Evolutionary conservation across 2,888 invertebrate genomes (phyloP).

Genomic region (Drosophila macrothrix): DNA sequence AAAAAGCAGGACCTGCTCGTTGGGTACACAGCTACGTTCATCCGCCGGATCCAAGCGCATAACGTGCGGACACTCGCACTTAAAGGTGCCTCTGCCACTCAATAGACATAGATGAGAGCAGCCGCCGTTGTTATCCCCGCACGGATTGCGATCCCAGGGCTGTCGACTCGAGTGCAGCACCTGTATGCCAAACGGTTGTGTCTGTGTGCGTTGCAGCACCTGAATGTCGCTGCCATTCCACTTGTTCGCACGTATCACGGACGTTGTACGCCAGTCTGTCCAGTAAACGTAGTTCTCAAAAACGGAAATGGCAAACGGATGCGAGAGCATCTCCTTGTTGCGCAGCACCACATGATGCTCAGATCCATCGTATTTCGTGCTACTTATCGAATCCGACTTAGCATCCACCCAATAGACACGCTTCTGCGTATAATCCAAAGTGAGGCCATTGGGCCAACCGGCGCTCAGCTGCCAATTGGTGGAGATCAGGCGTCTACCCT

Average conservation of each 20-base stretch:
- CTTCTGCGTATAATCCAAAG: conserved; percentile 90
- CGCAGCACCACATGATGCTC: conserved; percentile 88
- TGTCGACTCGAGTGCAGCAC: conserved; percentile 92
- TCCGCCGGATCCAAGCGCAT: conserved; percentile 90
- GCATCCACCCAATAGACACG: conserved; percentile 95
- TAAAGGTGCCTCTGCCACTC: conserved; percentile 87
- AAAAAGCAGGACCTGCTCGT: conserved; percentile 92
- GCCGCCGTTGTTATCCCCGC: conserved; percentile 89
- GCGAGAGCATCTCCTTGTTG: conserved; percentile 91
- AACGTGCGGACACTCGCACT: conserved; percentile 94
- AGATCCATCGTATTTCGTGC: conserved; percentile 91
- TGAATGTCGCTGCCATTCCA: conserved; percentile 92
- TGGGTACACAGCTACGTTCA: conserved; percentile 87
- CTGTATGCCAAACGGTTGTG: conserved; percentile 96
- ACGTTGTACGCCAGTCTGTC: conserved; percentile 97
- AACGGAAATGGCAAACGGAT: conserved; percentile 95
- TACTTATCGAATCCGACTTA: conserved; percentile 94
- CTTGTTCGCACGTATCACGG: conserved; percentile 94
- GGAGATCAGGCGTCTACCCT: conserved; percentile 87
- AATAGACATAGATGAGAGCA: conserved; percentile 94
- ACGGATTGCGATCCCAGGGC: conserved; percentile 88
- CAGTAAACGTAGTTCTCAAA: conserved; percentile 95
- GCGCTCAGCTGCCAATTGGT: conserved; percentile 85
- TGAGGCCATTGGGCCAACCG: conserved; percentile 94
- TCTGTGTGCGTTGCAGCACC: conserved; percentile 92